Base-by-base conservation (phyloP, 1,140 invertebrate species). In the Lutraria rhynchaena region DNA sequence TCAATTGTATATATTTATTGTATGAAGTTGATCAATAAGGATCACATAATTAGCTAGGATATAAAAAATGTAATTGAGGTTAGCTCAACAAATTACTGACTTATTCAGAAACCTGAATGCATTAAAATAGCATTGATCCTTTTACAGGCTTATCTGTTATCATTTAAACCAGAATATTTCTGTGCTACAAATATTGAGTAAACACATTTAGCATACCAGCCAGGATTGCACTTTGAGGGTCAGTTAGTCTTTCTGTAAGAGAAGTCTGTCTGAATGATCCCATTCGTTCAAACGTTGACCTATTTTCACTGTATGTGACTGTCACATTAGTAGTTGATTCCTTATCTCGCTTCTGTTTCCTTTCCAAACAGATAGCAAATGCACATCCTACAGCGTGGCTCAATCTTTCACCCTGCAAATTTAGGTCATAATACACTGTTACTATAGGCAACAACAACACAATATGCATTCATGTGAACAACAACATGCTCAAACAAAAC, bases 321-420 rank as follows among this genome's bases (percentile, higher is more conserved):
- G 96, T 97, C 1, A 99, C 97, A 61, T 57, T 83, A 31, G 83
- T 41, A 29, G 85, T 46, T 13, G 89, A 97, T 92, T 99, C 98
- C 90, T 98, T 99, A 89, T 99, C 99, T 81, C 99, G 94, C 85
- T 98, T 96, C 92, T 99, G 98, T 93, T 99, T 99, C 85, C 97
- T 95, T 92, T 99, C 99, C 78, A 99, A 93, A 90, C 99, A 99
- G 17, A 98, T 97, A 67, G 98, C 97, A 94, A 99, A 99, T 60
- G 99, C 98, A 94, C 99, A 99, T 17, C 99, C 99, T 41, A 99
- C 99, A 0, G 99, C 99, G 93, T 99, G 99, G 89, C 98, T 99
- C 71, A 99, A 93, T 73, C 99, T 94, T 93, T 99, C 99, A 60
- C 99, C 99, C 95, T 96, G 84, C 35, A 85, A 78, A 44, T 24